Percentiles rank a stretch among this genome's conserved stretches.
Conservation (phyloP, 2,113 vertebrate genomes). For the Sciurus niger region DNA sequence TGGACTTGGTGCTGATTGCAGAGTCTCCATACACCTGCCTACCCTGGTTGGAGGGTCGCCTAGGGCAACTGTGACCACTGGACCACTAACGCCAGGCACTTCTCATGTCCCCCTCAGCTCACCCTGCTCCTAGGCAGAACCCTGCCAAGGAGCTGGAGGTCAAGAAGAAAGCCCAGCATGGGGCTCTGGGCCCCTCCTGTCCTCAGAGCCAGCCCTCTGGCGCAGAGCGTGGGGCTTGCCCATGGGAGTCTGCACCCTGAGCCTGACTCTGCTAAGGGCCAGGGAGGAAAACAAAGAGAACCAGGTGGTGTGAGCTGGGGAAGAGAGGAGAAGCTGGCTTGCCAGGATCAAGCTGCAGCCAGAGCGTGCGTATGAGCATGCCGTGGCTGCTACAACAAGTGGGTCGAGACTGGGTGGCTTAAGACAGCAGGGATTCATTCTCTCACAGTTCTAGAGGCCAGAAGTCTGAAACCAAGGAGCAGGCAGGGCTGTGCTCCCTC, state of each 20-base stretch:
- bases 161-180: not conserved
- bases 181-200: accelerated
- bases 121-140: not conserved
- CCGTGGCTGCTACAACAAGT: not conserved
- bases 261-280: not conserved
- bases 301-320: accelerated
- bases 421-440: too few species aligned
- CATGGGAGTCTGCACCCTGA: not conserved
- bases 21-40: not conserved
- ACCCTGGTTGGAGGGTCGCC: not conserved
- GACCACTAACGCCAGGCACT: too few species aligned
- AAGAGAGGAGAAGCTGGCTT: not conserved
- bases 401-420: accelerated
- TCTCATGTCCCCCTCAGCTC: not conserved
- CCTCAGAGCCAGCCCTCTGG: accelerated
- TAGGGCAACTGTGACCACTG: accelerated
- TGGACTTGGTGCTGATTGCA: accelerated
- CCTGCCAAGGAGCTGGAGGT: not conserved
- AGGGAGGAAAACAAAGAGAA: not conserved
- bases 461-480: too few species aligned
- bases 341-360: not conserved
- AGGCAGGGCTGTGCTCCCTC: accelerated
- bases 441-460: accelerated
- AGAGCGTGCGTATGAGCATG: accelerated
- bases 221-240: accelerated